Evolutionary conservation across 92 coral and sea anemone genomes (phyloP).

Genomic region (Montipora capitata): DNA sequence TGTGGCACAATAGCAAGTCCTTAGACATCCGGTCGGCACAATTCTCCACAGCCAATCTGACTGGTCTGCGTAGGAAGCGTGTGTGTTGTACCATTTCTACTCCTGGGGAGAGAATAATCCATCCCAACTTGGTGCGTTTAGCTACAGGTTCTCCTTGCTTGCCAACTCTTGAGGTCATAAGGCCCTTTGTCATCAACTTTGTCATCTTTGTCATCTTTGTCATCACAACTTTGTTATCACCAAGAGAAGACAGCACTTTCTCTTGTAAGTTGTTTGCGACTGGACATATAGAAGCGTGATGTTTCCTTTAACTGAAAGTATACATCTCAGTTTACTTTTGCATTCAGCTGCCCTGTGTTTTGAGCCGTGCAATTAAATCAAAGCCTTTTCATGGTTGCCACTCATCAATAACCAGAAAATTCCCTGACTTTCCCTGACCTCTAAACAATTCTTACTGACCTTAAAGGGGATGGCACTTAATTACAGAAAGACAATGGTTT

Average conservation of each 20-base stretch:
- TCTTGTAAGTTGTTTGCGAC: slow-evolving; percentile 7
- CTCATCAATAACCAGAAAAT: no score
- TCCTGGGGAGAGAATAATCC: slow-evolving; percentile 60
- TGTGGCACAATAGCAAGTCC: slow-evolving; percentile 36
- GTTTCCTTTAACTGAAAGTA: slow-evolving; percentile 48
- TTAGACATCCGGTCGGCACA: slow-evolving; percentile 36
- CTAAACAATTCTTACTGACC: no score
- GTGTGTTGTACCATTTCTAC: slow-evolving; percentile 18
- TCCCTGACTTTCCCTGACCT: no score
- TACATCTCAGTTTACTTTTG: slow-evolving; percentile 63
- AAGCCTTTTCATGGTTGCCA: slow-evolving; percentile 13
- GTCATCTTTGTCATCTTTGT: no score
- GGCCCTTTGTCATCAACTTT: no score
- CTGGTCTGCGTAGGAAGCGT: slow-evolving; percentile 32
- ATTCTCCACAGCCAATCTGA: slow-evolving; percentile 41
- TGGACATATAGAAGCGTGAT: slow-evolving; percentile 71
- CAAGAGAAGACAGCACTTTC: background rate
- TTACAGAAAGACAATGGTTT: no score
- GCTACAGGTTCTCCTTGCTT: background rate
- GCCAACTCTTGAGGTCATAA: no score
- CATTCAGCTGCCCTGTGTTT: slow-evolving; percentile 71
- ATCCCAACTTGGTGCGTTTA: slow-evolving; percentile 14
- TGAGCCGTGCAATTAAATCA: slow-evolving; percentile 77
- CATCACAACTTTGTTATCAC: no score
- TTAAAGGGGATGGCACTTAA: no score